These are phyloP conservation scores for Petrosia ficiformis DNA, from an alignment of 37 sponge, comb jelly and placozoan genomes.

Conservation along the genomic window DNA sequence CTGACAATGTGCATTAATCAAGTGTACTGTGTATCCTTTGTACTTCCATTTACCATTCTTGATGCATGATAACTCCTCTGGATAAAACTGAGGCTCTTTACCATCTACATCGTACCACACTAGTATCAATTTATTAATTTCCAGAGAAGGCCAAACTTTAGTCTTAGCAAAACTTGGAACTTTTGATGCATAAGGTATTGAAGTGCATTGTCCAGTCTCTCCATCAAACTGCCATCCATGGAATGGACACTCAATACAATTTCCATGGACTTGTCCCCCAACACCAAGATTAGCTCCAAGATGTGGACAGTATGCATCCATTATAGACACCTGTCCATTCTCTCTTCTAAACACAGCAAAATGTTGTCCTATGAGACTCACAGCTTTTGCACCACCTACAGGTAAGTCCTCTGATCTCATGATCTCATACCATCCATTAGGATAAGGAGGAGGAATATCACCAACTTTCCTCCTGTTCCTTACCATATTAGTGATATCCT, in stretches of 20 bases:
- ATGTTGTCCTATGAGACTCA: conserved; percentile 42
- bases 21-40: conserved; percentile 23
- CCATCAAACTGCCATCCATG: conserved; percentile 68
- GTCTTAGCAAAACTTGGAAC: conserved; percentile 48
- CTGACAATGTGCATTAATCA: conserved; percentile 50
- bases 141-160: conserved; percentile 42
- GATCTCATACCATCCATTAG: conserved; percentile 68
- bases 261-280: conserved; percentile 52
- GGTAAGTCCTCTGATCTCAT: conserved; percentile 25
- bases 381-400: conserved; percentile 9
- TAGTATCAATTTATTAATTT: conserved; percentile 31
- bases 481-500: conserved; percentile 9
- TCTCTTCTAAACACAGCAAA: conserved; percentile 71
- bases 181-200: conserved; percentile 57
- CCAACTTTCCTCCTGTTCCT: conserved; percentile 15
- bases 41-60: conserved; percentile 35
- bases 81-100: conserved; percentile 36
- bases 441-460: conserved; percentile 57
- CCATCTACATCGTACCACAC: conserved; percentile 74
- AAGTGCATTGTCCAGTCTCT: conserved; percentile 47
- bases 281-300: conserved; percentile 67
- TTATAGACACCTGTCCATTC: conserved; percentile 29
- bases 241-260: conserved; percentile 72
- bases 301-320: conserved; percentile 73
- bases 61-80: conserved; percentile 39